Base-by-base conservation (phyloP, 1,140 invertebrate genomes). In the Drosophila serrata region DNA sequence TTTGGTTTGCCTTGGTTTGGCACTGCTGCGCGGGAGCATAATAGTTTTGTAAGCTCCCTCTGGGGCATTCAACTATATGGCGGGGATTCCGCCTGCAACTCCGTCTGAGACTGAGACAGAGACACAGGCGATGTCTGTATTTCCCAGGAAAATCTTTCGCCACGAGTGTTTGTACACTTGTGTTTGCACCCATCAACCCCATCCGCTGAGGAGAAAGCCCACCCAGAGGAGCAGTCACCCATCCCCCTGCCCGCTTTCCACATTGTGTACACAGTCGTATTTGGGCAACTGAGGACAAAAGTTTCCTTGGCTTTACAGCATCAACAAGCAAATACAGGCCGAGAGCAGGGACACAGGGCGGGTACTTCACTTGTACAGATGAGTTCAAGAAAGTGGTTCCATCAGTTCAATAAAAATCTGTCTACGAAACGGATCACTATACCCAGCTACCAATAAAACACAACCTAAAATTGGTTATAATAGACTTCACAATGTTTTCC, bases 1-100 rank as follows among this genome's bases (percentile, higher is more conserved):
- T 24, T 55, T 37, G 51, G 33, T 56, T 86, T 69, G 76, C 73
- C 81, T 78, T 45, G 65, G 77, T 75, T 90, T 67, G 84, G 76
- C 76, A 49, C 76, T 88, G 78, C 75, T 75, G 60, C 58, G 81
- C 61, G 81, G 46, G 73, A 85, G 85, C 75, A 90, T 90, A 90
- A 90, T 90, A 90, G 85, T 90, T 90, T 90, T 81, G 85, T 90
- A 90, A 90, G 86, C 86, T 90, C 86, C 82, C 85, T 86, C 86
- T 69, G 73, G 85, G 85, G 85, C 72, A 88, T 88, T 81, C 85
- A 90, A 90, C 85, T 90, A 77, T 84, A 77, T 68, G 74, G 68
- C 65, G 51, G 33, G 53, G 63, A 56, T 33, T 61, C 24, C 58
- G 24, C 51, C 72, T 55, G 68, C 46, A 75, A 79, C 64, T 40